Conservation (phyloP, 2,888 invertebrate genomes). For the Drosophila austrosaltans region DNA sequence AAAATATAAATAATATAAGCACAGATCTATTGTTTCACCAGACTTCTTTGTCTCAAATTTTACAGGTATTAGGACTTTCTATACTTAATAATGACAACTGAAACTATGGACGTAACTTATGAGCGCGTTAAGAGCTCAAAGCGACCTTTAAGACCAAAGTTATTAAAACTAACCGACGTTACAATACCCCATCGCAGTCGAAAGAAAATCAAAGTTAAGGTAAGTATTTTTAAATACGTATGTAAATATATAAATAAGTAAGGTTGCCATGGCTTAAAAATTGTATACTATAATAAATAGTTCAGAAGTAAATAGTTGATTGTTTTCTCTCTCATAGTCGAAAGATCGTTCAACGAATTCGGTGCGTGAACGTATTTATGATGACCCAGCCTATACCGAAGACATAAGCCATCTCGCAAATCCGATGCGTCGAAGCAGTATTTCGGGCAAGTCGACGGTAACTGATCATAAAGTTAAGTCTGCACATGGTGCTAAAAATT, state of each 20-base stretch:
- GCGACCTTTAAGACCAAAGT: slow-evolving; percentile 81
- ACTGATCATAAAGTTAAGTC: slow-evolving; percentile 41
- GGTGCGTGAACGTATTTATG: slow-evolving; percentile 82
- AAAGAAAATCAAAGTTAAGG: slow-evolving; percentile 83
- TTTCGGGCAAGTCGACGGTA: slow-evolving; percentile 49
- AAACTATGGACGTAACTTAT: slow-evolving; percentile 80
- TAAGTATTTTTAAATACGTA: slow-evolving; percentile 32
- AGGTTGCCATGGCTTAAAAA: no score
- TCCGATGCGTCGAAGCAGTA: slow-evolving; percentile 77
- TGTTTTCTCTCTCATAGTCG: slow-evolving; percentile 58
- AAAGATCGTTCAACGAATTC: slow-evolving; percentile 82
- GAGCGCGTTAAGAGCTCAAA: slow-evolving; percentile 80
- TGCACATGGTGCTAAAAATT: slow-evolving; percentile 5
- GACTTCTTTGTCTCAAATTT: not conserved
- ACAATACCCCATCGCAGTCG: slow-evolving; percentile 82
- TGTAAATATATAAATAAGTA: no score
- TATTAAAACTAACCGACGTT: slow-evolving; percentile 82
- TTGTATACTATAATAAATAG: no score
- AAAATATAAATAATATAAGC: not conserved
- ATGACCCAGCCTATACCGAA: slow-evolving; percentile 84
- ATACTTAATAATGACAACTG: slow-evolving; percentile 77
- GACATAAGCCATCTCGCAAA: slow-evolving; percentile 83
- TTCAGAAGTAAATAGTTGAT: no score
- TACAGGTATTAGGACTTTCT: slow-evolving; percentile 12
- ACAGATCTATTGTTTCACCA: slow-evolving; percentile 1